Evolutionary conservation across 92 coral and sea anemone genomes (phyloP).

Genomic region (Epizoanthus rinbou): DNA sequence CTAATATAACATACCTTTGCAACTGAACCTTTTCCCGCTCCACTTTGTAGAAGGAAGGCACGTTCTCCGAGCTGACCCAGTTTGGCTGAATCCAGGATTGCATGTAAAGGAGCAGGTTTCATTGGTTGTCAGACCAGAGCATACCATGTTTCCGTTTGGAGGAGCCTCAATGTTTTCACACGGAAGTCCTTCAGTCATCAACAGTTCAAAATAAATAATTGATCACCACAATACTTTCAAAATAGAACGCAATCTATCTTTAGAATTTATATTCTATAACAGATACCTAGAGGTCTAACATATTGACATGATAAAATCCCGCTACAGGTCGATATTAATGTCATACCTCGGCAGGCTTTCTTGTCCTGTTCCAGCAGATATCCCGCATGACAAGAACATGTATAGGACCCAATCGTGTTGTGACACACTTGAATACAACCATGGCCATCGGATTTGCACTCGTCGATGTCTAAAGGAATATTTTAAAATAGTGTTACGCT

Average conservation of each 20-base stretch:
- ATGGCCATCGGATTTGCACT: slow-evolving; percentile 7
- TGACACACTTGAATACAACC: slow-evolving; percentile 11
- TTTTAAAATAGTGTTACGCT: neutral
- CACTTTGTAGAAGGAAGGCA: slow-evolving; percentile 48
- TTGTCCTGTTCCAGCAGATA: no score
- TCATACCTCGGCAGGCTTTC: slow-evolving; percentile 17
- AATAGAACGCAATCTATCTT: no score
- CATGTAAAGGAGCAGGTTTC: slow-evolving; percentile 50
- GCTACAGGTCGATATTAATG: no score
- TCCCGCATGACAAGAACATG: no score
- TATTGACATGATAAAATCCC: no score
- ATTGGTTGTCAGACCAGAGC: slow-evolving; percentile 45
- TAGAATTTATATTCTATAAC: no score
- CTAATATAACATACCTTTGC: slow-evolving; percentile 34
- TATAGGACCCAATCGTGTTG: neutral
- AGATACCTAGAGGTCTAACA: neutral
- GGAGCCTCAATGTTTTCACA: slow-evolving; percentile 46
- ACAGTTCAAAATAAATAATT: no score
- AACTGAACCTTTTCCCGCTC: slow-evolving; percentile 36
- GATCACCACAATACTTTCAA: no score
- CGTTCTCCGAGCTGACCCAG: slow-evolving; percentile 44
- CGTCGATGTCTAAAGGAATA: slow-evolving; percentile 3
- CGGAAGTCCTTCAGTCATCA: slow-evolving; percentile 39
- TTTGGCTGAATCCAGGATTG: slow-evolving; percentile 40
- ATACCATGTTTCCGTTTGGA: slow-evolving; percentile 40